phyloP scores from a whole-genome alignment of 2,888 invertebrate species.

The Drosophila subquinaria region DNA sequence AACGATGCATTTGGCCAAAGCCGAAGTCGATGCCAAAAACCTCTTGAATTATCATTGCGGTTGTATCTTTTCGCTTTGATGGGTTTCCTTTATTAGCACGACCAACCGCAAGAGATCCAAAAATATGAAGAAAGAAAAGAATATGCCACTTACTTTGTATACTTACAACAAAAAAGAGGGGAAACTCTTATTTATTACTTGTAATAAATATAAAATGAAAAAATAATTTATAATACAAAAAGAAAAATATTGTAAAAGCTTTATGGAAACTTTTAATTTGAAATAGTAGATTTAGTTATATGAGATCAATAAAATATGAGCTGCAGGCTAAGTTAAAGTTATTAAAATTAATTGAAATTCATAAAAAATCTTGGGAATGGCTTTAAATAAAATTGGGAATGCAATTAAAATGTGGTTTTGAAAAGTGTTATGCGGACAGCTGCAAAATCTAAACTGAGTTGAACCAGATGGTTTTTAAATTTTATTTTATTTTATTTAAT shows the following conservation, averaged over 20 bases:
- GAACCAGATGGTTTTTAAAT: background rate
- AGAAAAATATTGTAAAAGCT: background rate
- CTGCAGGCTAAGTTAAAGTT: background rate
- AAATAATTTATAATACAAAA: slow-evolving; percentile 1
- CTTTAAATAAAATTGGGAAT: slow-evolving; percentile 8
- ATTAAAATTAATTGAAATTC: background rate
- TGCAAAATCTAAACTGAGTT: background rate
- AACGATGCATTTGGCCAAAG: slow-evolving; percentile 39
- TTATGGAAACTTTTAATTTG: background rate
- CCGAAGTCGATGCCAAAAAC: slow-evolving; percentile 44
- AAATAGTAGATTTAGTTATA: background rate
- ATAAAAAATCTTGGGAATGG: slow-evolving; percentile 1
- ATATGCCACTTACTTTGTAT: slow-evolving; percentile 34
- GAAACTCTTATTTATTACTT: slow-evolving; percentile 12
- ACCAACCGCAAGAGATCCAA: slow-evolving; percentile 43
- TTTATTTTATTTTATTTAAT: too few species aligned
- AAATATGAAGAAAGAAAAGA: slow-evolving; percentile 13
- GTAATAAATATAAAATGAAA: slow-evolving; percentile 7
- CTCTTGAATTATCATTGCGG: slow-evolving; percentile 62
- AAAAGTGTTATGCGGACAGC: too few species aligned
- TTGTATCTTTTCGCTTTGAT: slow-evolving; percentile 74
- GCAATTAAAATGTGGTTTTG: background rate
- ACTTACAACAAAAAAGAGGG: background rate
- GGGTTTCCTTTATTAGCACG: slow-evolving; percentile 35
- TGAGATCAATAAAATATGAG: background rate